Evolutionary conservation across 2,797 vertebrate genomes (phyloP), one percentile per base, ranked within the genome.

Genomic region (Tolypeutes matacus): DNA sequence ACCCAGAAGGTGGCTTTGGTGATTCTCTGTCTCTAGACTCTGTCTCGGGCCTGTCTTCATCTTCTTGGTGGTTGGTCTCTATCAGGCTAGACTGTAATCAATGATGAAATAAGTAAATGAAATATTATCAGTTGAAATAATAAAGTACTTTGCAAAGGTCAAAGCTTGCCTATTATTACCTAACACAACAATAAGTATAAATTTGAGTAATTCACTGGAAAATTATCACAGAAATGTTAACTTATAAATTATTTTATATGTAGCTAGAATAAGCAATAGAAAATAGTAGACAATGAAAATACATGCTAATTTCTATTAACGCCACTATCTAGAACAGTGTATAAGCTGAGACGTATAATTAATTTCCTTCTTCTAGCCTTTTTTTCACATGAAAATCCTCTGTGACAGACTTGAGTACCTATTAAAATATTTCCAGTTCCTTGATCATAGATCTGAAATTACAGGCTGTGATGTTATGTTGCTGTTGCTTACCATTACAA

Each of bases 301-400:
- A 67, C 1, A 18, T n/a, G 7, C 65, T 67, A 46, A 36, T 81
- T 81, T 86, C 25, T 91, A 21, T 81, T 78, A 23, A 95, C 75
- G 31, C 0, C 31, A 53, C 6, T 27, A n/a, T 80, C 18, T 67
- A 93, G 20, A 77, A 76, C 46, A n/a, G 10, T 9, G 1, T 39
- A 82, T 64, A 70, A 94, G 62, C 21, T 39, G 8, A 70, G 46
- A 46, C 4, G 56, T 62, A 29, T 23, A 67, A 60, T n/a, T 51
- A 83, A 27, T 86, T 62, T 34, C 17, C 65, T 34, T 67, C 69
- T 46, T 94, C 58, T 84, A 18, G n/a, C 18, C 2, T 53, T 8
- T 34, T 75, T 34, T 60, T 83, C 27, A 70, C 11, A 89, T 92
- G 70, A 49, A 96, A 78, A 42, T 65, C 20, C 20, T 20, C 31